Percentiles rank a stretch among this genome's conserved stretches.
These are phyloP conservation scores for Clostera curtula DNA, from an alignment of 2,888 invertebrate species.

Conservation along the genomic window DNA sequence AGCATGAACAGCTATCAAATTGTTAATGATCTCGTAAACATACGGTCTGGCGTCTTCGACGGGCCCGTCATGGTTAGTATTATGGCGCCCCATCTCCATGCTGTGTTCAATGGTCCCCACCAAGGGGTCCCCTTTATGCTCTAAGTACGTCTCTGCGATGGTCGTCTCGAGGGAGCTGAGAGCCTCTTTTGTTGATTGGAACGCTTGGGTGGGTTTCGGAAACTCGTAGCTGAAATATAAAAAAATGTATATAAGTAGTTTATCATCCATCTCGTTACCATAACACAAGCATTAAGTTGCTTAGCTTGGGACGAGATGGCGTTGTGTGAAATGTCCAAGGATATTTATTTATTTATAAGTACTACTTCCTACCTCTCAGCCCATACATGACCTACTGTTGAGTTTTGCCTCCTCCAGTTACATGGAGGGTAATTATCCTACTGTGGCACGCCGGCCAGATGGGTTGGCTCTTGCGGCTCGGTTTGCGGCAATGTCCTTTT, in stretches of 20 bases:
- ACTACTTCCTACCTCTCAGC: no score
- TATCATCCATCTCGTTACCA: no score
- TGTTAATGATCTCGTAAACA: slow-evolving; percentile 90
- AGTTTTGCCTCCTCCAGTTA: no score
- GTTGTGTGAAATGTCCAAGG: no score
- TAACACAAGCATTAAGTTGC: background rate
- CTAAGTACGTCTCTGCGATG: slow-evolving; percentile 87
- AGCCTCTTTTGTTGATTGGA: slow-evolving; percentile 80
- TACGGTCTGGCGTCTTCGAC: slow-evolving; percentile 89
- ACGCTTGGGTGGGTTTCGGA: slow-evolving; percentile 81
- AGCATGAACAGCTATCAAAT: slow-evolving; percentile 85
- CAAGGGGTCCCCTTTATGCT: slow-evolving; percentile 94
- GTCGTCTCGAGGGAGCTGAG: slow-evolving; percentile 75
- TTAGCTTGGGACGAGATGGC: no score
- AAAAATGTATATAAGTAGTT: no score
- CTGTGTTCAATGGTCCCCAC: slow-evolving; percentile 97
- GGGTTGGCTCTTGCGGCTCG: no score
- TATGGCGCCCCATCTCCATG: slow-evolving; percentile 94
- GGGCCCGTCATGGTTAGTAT: slow-evolving; percentile 85
- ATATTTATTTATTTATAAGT: no score
- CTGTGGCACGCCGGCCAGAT: no score
- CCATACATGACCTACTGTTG: no score
- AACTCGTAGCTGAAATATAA: slow-evolving; percentile 75
- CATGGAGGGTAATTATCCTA: no score
- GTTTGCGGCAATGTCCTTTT: no score